These are phyloP conservation scores for Albula goreensis DNA, from an alignment of 2,113 vertebrate species.

Conservation along the genomic window DNA sequence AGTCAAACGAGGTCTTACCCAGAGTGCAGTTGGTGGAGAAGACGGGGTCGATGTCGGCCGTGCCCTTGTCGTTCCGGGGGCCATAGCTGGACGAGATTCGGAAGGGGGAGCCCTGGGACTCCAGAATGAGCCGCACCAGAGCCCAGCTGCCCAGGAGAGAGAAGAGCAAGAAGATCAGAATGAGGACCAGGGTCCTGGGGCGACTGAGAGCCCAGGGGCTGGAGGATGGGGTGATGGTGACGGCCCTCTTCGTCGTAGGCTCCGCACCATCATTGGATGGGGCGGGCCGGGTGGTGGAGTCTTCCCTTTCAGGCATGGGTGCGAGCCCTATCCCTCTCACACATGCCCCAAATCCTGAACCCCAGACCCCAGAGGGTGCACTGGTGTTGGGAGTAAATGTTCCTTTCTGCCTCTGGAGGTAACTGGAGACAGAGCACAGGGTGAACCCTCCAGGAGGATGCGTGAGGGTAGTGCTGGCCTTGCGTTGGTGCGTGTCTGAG, in stretches of 20 bases:
- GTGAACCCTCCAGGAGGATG: background rate
- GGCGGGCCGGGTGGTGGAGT: constrained; percentile 35
- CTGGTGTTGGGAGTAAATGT: too few species aligned
- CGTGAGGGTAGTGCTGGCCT: constrained; percentile 17
- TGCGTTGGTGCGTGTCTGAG: constrained; percentile 18
- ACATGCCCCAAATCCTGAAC: constrained; percentile 37
- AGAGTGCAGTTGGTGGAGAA: constrained; percentile 77
- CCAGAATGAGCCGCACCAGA: constrained; percentile 68
- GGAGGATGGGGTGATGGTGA: constrained; percentile 33
- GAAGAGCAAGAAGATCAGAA: constrained; percentile 69
- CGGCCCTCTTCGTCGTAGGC: constrained; percentile 38
- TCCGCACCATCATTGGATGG: constrained; percentile 41
- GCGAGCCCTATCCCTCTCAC: constrained; percentile 42
- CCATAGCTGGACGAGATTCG: constrained; percentile 68
- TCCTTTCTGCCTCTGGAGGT: too few species aligned
- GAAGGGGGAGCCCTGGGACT: constrained; percentile 59
- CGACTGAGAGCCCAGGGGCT: constrained; percentile 41
- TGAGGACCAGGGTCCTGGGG: constrained; percentile 58
- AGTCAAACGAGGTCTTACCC: constrained; percentile 55
- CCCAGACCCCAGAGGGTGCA: too few species aligned
- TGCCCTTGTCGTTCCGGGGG: constrained; percentile 55
- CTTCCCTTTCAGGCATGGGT: constrained; percentile 46
- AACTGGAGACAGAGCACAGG: background rate
- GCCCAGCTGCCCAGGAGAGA: constrained; percentile 79
- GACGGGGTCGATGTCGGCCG: constrained; percentile 63